Conservation (phyloP, 2,113 vertebrate genomes). For the Tursiops truncatus region DNA sequence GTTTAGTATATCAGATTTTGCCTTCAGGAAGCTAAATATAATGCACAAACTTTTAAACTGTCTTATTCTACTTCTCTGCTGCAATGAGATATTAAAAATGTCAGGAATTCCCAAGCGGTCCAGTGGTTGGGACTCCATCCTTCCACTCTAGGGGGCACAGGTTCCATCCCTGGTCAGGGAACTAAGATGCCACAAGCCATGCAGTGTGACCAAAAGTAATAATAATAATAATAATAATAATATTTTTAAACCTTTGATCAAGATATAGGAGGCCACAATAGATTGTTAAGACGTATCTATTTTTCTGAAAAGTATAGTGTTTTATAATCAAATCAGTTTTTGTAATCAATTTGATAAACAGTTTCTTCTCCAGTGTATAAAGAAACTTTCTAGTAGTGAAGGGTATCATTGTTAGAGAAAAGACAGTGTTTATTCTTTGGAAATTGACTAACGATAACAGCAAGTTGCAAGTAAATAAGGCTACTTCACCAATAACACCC, state of each 20-base stretch:
- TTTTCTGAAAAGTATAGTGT: constrained; percentile 34
- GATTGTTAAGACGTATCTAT: neutral
- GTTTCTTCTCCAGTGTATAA: neutral
- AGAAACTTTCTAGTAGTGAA: neutral
- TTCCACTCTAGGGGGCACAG: neutral
- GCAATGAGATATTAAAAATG: neutral
- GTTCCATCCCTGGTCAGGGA: neutral
- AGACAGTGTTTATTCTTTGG: neutral
- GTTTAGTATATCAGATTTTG: neutral
- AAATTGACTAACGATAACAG: constrained; percentile 29
- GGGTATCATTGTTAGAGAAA: neutral
- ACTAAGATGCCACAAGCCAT: neutral
- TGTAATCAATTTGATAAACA: neutral
- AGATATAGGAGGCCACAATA: neutral
- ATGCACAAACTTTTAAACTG: neutral
- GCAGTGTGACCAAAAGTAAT: neutral
- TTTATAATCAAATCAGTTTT: neutral
- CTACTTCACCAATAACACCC: neutral
- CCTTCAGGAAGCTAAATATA: neutral
- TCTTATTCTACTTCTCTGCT: neutral
- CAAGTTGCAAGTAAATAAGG: neutral
- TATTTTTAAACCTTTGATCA: neutral
- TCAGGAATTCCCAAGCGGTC: neutral
- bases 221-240: neutral
- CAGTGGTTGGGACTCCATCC: neutral